These are phyloP conservation scores for Acridotheres tristis DNA, from an alignment of 2,797 vertebrate genomes.

Conservation along the genomic window DNA sequence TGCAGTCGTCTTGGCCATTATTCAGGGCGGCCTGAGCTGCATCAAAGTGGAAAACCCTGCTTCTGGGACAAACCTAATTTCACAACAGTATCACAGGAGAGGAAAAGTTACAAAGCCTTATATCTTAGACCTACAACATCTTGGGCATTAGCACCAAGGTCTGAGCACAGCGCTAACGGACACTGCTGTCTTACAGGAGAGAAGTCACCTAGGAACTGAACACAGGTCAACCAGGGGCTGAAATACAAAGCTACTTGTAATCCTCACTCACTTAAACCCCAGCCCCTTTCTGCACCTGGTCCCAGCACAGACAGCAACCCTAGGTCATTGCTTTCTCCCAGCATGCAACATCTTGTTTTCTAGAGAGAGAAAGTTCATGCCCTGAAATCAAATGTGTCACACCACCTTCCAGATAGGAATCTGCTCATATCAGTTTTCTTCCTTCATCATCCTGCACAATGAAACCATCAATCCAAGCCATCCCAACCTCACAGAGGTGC, in stretches of 20 bases:
- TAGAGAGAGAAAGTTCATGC: neutral
- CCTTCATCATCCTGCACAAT: neutral
- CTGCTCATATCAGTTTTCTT: neutral
- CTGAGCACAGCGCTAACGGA: rapidly evolving
- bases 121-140: neutral
- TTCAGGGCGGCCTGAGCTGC: neutral
- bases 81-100: neutral
- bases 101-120: neutral
- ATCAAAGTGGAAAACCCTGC: neutral
- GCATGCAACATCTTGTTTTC: neutral
- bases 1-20: neutral
- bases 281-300: neutral
- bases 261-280: neutral
- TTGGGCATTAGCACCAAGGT: neutral
- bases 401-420: neutral
- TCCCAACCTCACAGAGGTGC: neutral
- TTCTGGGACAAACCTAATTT: neutral
- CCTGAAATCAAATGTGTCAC: neutral
- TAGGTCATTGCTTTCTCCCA: neutral
- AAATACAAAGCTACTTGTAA: neutral
- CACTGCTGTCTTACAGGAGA: neutral
- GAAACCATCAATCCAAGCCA: rapidly evolving
- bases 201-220: neutral
- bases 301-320: neutral
- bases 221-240: neutral